Evolutionary conservation across 2,797 vertebrate species (phyloP), one percentile per base, ranked within the genome.

Genomic region (Argentina silus): DNA sequence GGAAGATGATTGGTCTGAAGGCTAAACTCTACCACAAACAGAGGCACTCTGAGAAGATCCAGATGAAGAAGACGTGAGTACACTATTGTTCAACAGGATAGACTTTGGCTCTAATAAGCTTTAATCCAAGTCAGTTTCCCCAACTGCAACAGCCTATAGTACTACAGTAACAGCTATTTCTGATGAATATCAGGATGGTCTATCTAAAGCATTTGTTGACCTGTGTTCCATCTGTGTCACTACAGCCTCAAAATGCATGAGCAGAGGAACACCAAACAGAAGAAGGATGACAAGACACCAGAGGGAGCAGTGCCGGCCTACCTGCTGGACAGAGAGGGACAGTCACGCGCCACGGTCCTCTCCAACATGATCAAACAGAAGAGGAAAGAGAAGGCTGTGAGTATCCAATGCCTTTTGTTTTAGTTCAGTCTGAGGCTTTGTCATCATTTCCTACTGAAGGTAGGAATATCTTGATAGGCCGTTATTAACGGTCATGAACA

Each of bases 361-460:
- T 99, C 97, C 75, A 99, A 98, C 88, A 99, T 98, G 98, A 99
- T 98, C 90, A 99, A 99, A 87, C 98, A 99, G 89, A 99, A 99
- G 89, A 95, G 97, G 83, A 99, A 98, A 91, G 97, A 99, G 82
- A 99, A 99, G 87, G 97, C 96, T 56, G 98, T 99, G 91, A 97
- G 98, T 95, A 76, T 6, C 17, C 1, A 0, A 45, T 74, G 6
- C 53, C 6, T 66, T 53, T 12, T 5, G 7, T 53, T 8, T 48
- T 50, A 4, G 4, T 7, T 66, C 8, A 27, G 44, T 48, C 12
- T 21, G 17, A 4, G 45, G 21, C 14, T 62, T 15, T 9, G 3
- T 63, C 27, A 8, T n/a, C 47, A 3, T 44, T 55, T 7, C 17
- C n/a, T 17, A 19, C 63, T 12, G 42, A 17, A 43, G 14, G 45